These are phyloP conservation scores for Heteropelma amictum DNA, from an alignment of 2,888 invertebrate species.

Conservation along the genomic window DNA sequence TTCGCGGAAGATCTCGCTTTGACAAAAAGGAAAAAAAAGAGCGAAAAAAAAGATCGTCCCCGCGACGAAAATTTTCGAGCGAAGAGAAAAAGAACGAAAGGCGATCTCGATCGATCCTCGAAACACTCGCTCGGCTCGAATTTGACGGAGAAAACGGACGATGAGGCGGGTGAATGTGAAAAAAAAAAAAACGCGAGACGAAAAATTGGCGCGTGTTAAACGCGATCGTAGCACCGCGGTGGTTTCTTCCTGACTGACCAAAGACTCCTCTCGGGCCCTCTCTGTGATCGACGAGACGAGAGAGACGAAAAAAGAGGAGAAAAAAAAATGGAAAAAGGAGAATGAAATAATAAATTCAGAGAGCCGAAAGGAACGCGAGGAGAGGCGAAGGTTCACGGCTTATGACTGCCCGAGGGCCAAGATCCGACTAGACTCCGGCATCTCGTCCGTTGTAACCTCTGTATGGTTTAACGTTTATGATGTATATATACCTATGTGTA, in stretches of 20 bases:
- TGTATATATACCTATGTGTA: constrained; percentile 15
- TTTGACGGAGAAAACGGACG: not conserved
- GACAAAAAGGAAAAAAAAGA: constrained; percentile 1
- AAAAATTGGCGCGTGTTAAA: constrained; percentile 13
- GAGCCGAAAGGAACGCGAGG: constrained; percentile 27
- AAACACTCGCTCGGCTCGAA: not conserved
- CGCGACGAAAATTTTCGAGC: constrained; percentile 25
- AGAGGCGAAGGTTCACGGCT: constrained; percentile 41
- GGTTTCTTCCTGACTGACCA: constrained; percentile 56
- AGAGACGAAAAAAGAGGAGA: constrained; percentile 7
- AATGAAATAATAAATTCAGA: constrained; percentile 34
- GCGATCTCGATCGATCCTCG: constrained; percentile 1
- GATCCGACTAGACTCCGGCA: constrained; percentile 34
- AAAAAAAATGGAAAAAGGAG: constrained; percentile 17
- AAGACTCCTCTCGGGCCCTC: constrained; percentile 41
- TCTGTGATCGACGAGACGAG: constrained; percentile 48
- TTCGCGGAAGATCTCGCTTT: constrained; percentile 14
- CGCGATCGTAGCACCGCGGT: constrained; percentile 49
- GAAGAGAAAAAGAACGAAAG: not conserved
- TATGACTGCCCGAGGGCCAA: constrained; percentile 46
- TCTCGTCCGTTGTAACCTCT: constrained; percentile 38
- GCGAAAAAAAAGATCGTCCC: constrained; percentile 4
- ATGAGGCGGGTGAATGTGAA: not conserved
- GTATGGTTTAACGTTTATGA: constrained; percentile 25
- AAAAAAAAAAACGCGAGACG: not conserved